phyloP scores from a whole-genome alignment of 2,113 vertebrate genomes.

The Numenius arquata region DNA sequence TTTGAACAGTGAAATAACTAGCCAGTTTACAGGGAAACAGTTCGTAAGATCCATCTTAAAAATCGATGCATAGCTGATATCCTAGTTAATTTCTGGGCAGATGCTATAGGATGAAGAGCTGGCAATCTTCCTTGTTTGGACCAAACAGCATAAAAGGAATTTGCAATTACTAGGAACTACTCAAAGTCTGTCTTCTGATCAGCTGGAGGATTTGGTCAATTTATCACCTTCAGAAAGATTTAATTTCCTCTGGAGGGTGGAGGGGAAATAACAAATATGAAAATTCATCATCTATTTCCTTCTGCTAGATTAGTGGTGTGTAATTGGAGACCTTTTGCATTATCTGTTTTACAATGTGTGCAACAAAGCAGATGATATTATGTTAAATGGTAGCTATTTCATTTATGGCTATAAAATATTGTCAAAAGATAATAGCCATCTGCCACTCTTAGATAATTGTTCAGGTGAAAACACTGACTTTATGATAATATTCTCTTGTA shows the following conservation, averaged over 20 bases:
- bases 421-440: neutral
- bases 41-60: neutral
- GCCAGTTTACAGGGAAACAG: neutral
- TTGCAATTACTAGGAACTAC: neutral
- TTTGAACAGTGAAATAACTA: neutral
- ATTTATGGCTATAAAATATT: conserved; percentile 3
- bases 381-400: neutral
- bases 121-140: neutral
- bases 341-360: neutral
- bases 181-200: neutral
- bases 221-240: neutral
- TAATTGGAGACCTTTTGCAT: neutral
- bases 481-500: neutral
- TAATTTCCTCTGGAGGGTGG: neutral
- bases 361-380: neutral
- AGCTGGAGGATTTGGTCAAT: neutral
- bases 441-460: neutral
- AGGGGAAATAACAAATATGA: neutral
- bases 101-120: neutral
- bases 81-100: neutral
- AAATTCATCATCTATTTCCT: neutral
- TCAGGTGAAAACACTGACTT: conserved; percentile 19
- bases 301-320: neutral
- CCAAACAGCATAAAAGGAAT: neutral
- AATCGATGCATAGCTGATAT: neutral